Base-by-base conservation (phyloP, 2,113 vertebrate species). In the Circaetus gallicus region DNA sequence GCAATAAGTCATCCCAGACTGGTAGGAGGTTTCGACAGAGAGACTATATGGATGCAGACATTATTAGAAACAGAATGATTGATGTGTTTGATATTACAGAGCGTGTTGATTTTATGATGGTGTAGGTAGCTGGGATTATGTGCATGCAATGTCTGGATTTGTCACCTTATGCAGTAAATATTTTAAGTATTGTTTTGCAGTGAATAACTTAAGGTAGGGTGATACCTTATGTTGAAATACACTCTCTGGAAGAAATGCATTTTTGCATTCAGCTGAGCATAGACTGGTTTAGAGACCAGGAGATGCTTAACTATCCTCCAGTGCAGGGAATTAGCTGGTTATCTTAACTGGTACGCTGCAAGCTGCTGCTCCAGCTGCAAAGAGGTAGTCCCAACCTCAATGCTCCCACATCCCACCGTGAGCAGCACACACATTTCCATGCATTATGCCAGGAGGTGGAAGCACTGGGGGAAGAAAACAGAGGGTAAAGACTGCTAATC, bases 271-370 rank as follows among this genome's bases (percentile, higher is more conserved):
- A 59, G 76, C 28, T 3, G 62, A 47, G 42, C 29, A 17, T 13
- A 47, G 82, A 82, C 10, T 13, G 18, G 55, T 42, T 20, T 34
- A 43, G 59, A 38, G 69, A 63, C 16, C 29, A 65, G 52, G 36
- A 67, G 71, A 22, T 71, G 91, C 45, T 50, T 19, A n/a, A 31
- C 45, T 38, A 61, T 7, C 42, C 4, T 4, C 45, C 32, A 22
- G 0, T 0, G 38, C 52, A 43, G 62, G 40, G 62, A 67, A 55
- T 0, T 1, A 49, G 52, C 66, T 19, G 74, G 55, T n/a, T 40
- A 28, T 31, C 47, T 45, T 16, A 28, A 19, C 52, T 2, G 36
- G n/a, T 24, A 13, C 14, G 1, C 13, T 10, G 36, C 47, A 28
- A 55, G 53, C 43, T 13, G 55, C 86, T 52, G 62, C 18, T 47